phyloP scores from a whole-genome alignment of 2,888 invertebrate species.

The Nowickia ferox region DNA sequence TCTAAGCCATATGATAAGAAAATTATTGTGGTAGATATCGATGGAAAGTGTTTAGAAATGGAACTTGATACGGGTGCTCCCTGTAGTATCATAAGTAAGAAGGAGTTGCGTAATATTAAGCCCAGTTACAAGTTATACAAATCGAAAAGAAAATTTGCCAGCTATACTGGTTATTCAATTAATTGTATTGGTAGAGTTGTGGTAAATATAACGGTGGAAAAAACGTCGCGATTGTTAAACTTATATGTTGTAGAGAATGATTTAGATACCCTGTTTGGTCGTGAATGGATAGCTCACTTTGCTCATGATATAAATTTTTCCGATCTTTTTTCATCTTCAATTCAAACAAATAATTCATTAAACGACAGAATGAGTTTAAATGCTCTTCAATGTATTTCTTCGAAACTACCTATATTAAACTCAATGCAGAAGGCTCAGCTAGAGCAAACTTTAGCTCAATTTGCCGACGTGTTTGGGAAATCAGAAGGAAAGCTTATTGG shows the following conservation, averaged over 20 bases:
- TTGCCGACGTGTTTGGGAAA: neutral
- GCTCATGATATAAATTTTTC: no score
- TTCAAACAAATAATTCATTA: no score
- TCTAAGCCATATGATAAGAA: neutral
- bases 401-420: neutral
- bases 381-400: no score
- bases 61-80: conserved; percentile 35
- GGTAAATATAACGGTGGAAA: no score
- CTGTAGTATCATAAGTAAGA: conserved; percentile 22
- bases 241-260: conserved; percentile 1
- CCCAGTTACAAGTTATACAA: neutral
- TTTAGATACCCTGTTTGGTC: neutral
- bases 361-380: no score
- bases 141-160: neutral
- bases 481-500: neutral
- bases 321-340: no score
- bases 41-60: conserved; percentile 9
- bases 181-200: neutral
- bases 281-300: neutral
- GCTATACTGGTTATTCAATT: neutral
- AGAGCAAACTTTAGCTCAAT: neutral
- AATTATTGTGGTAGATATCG: neutral
- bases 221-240: neutral
- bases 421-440: neutral
- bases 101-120: neutral